A percentile compares a stretch with the other conserved stretches of the same genome.
Evolutionary conservation across 2,113 vertebrate species (phyloP).

Genomic region (Condylura cristata): DNA sequence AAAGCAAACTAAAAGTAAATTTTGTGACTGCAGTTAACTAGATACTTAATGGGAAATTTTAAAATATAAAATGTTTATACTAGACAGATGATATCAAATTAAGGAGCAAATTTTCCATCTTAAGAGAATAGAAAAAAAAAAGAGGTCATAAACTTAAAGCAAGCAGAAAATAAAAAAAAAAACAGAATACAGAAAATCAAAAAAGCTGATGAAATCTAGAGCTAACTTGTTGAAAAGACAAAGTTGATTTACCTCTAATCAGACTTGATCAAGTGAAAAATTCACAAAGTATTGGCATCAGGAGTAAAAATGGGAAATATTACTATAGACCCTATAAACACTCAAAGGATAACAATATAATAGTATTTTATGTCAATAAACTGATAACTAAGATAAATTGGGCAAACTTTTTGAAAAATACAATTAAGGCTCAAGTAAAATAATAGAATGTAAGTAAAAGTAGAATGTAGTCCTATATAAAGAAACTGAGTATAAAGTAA

Average conservation of each 20-base stretch:
- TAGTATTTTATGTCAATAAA: background rate
- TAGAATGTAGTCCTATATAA: background rate
- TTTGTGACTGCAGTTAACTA: background rate
- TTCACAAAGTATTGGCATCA: background rate
- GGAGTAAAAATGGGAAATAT: background rate
- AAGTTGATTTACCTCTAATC: background rate
- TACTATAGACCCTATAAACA: background rate
- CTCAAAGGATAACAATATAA: background rate
- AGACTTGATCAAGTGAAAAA: background rate
- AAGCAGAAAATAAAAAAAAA: background rate
- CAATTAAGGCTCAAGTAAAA: background rate
- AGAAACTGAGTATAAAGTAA: background rate
- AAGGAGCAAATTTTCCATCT: background rate
- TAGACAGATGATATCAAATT: background rate
- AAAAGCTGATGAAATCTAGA: background rate
- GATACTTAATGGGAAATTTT: background rate
- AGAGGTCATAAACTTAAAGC: background rate
- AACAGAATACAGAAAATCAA: background rate
- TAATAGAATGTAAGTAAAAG: background rate
- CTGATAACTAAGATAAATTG: background rate
- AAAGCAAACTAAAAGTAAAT: background rate
- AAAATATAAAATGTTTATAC: background rate
- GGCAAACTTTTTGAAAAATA: background rate
- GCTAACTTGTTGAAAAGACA: background rate
- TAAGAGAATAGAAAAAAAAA: background rate